These are phyloP conservation scores for Petrocephalus schoutedeni DNA, from an alignment of 2,797 vertebrate species.

Conservation along the genomic window DNA sequence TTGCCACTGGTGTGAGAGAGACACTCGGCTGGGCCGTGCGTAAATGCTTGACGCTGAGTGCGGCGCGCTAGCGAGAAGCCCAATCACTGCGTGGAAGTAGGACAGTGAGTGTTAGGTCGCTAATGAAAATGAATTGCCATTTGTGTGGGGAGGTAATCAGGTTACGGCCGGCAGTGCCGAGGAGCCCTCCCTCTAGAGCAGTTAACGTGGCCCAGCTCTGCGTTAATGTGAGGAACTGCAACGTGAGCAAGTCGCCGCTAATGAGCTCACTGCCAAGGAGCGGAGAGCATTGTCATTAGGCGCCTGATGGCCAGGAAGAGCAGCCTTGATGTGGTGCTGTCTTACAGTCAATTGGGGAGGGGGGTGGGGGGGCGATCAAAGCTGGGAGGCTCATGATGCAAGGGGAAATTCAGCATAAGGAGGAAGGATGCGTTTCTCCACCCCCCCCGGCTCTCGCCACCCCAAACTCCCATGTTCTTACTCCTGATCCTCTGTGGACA, in stretches of 20 bases:
- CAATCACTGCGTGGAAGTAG: constrained; percentile 44
- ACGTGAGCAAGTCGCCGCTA: constrained; percentile 48
- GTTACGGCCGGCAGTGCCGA: not conserved
- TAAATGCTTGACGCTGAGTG: not conserved
- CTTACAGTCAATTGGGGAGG: constrained; percentile 36
- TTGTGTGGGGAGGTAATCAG: constrained; percentile 38
- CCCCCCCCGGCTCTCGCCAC: not conserved
- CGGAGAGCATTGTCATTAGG: constrained; percentile 34
- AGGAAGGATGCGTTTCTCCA: not conserved
- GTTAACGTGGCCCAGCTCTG: constrained; percentile 34
- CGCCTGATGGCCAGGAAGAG: constrained; percentile 44
- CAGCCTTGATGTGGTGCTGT: constrained; percentile 33
- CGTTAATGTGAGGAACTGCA: constrained; percentile 50
- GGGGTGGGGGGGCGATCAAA: constrained; percentile 39
- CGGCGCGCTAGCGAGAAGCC: not conserved
- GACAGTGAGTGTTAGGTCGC: constrained; percentile 44
- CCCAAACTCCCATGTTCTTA: not conserved
- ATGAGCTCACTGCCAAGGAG: constrained; percentile 29
- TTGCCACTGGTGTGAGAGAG: not conserved
- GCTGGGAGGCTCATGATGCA: constrained; percentile 20
- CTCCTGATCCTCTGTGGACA: constrained; percentile 8
- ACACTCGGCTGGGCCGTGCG: not conserved
- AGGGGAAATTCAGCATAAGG: constrained; percentile 34
- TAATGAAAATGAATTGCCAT: constrained; percentile 35
- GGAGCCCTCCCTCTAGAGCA: not conserved